Percentiles rank a stretch among this genome's conserved stretches.
These are phyloP conservation scores for Carapus acus DNA, from an alignment of 2,797 vertebrate species.

Conservation along the genomic window DNA sequence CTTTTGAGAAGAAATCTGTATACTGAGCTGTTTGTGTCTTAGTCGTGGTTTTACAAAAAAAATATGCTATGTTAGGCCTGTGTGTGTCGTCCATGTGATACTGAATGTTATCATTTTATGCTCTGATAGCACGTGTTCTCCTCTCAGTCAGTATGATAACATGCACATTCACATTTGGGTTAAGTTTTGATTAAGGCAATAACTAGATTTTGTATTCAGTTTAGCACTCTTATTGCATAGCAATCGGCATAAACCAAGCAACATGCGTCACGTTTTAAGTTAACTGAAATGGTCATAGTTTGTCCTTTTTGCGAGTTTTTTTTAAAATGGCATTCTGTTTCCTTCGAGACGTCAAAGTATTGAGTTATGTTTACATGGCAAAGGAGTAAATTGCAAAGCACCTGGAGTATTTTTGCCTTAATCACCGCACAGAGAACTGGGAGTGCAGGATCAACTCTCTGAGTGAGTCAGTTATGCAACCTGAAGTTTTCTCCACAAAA, in stretches of 20 bases:
- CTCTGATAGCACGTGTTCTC: constrained; percentile 56
- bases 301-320: background rate
- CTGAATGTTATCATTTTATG: constrained; percentile 59
- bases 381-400: too few relatives aligned
- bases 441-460: background rate
- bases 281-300: too few relatives aligned
- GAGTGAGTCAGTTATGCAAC: constrained; percentile 43
- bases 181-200: background rate
- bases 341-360: background rate
- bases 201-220: background rate
- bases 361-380: background rate
- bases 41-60: constrained; percentile 54
- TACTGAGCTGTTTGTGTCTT: constrained; percentile 52
- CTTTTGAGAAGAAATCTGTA: constrained; percentile 54
- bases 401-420: too few relatives aligned
- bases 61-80: constrained; percentile 44
- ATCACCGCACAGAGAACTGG: background rate
- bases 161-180: background rate
- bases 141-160: constrained; percentile 13
- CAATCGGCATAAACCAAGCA: background rate
- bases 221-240: background rate
- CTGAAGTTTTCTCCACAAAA: constrained; percentile 14
- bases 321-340: background rate
- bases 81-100: constrained; percentile 59
- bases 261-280: too few relatives aligned